Conservation (phyloP, 2,113 vertebrate species). For the Nerophis ophidion region DNA sequence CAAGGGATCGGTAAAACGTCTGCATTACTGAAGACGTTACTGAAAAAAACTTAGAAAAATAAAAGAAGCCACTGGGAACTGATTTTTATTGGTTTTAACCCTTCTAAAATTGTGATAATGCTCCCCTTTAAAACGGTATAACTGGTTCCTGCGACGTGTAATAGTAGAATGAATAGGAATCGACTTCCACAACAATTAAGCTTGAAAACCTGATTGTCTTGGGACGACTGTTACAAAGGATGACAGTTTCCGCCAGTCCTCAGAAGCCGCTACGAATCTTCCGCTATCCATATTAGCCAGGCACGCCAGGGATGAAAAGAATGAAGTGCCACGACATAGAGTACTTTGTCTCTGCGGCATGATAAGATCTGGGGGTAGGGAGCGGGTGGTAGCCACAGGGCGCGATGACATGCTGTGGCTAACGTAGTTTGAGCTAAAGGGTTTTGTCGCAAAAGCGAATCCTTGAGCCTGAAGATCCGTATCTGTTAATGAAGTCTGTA, state of each 20-base stretch:
- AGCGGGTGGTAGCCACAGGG: slow-evolving; percentile 16
- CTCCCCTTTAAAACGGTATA: no score
- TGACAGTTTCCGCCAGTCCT: slow-evolving; percentile 32
- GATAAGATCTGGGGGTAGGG: slow-evolving; percentile 34
- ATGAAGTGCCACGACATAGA: slow-evolving; percentile 29
- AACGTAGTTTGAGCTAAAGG: slow-evolving; percentile 35
- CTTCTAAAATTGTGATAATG: no score
- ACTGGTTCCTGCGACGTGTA: no score
- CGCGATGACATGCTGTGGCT: slow-evolving; percentile 24
- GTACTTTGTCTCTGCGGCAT: slow-evolving; percentile 18
- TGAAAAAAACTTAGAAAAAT: no score
- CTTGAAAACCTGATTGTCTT: neutral
- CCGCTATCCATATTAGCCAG: slow-evolving; percentile 33
- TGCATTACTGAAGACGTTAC: no score
- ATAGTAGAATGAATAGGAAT: no score
- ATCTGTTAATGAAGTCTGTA: slow-evolving; percentile 74
- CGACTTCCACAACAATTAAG: no score
- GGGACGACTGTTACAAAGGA: neutral
- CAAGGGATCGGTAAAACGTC: no score
- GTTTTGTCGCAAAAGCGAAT: slow-evolving; percentile 44
- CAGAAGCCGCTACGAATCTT: slow-evolving; percentile 24
- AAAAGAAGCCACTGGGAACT: no score
- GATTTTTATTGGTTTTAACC: no score
- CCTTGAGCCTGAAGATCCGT: slow-evolving; percentile 59
- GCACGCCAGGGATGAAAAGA: slow-evolving; percentile 40